Conservation (phyloP, 2,113 vertebrate species). For the Candoia aspera region DNA sequence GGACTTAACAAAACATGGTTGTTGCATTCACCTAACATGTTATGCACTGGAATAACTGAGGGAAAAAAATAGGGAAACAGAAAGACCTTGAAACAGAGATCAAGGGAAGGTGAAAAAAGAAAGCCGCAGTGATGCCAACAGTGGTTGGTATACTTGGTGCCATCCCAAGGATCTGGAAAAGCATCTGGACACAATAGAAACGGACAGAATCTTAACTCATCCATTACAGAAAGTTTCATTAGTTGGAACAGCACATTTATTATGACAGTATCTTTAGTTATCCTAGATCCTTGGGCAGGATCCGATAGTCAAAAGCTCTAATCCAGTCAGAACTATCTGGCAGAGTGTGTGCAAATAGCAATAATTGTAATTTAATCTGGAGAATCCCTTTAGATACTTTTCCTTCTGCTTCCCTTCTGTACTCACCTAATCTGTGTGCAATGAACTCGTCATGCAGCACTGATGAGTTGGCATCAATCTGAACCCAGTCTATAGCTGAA, state of each 20-base stretch:
- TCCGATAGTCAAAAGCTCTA: not conserved
- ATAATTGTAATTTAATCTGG: not conserved
- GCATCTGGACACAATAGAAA: too few relatives aligned
- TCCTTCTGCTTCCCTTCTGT: accelerated
- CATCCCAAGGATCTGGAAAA: too few relatives aligned
- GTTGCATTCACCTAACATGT: too few relatives aligned
- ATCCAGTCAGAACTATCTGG: not conserved
- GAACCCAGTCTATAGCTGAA: constrained; percentile 97
- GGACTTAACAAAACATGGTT: too few relatives aligned
- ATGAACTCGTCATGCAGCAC: constrained; percentile 98
- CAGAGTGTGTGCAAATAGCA: not conserved
- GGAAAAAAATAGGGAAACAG: not conserved
- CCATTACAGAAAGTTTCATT: too few relatives aligned
- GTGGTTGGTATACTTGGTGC: too few relatives aligned
- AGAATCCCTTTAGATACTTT: not conserved
- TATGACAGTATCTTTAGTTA: too few relatives aligned
- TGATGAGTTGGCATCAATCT: constrained; percentile 97
- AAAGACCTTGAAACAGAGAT: not conserved
- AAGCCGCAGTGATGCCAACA: not conserved
- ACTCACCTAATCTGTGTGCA: constrained; percentile 93
- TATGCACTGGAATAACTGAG: not conserved
- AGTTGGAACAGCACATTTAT: too few relatives aligned
- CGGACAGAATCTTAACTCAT: too few relatives aligned
- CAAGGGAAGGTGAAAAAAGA: not conserved
- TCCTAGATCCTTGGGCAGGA: too few relatives aligned